Evolutionary conservation across 2,113 vertebrate genomes (phyloP).

Genomic region (Mesocricetus auratus): DNA sequence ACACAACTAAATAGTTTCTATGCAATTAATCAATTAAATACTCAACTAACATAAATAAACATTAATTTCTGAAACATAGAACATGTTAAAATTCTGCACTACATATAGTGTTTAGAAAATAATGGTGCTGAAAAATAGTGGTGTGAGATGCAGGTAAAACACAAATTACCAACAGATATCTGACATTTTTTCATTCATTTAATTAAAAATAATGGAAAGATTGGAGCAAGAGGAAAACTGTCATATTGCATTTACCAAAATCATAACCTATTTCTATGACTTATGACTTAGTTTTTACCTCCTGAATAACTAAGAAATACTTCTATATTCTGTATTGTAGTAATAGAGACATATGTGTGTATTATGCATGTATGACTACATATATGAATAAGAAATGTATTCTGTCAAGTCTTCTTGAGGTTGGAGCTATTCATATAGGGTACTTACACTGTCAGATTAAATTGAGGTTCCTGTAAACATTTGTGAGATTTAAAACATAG

Average conservation of each 20-base stretch:
- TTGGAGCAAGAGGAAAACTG: not conserved
- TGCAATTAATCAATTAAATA: not conserved
- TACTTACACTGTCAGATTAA: not conserved
- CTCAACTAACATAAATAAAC: constrained; percentile 14
- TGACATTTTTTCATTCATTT: not conserved
- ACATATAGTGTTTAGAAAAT: not conserved
- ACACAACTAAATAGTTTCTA: not conserved
- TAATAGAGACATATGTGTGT: not conserved
- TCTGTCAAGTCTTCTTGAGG: not conserved
- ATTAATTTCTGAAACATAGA: constrained; percentile 9
- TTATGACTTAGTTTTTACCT: not conserved
- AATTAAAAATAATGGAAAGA: not conserved
- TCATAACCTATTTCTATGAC: not conserved
- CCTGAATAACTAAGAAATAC: not conserved
- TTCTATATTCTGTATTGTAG: not conserved
- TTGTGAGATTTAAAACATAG: not conserved
- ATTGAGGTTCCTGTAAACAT: not conserved
- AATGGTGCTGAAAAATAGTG: not conserved
- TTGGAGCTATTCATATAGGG: not conserved
- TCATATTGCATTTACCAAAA: not conserved
- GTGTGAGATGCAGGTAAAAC: not conserved
- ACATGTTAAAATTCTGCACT: not conserved
- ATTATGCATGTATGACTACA: not conserved
- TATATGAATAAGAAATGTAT: not conserved
- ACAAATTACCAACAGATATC: constrained; percentile 19